These are phyloP conservation scores for Syngnathoides biaculeatus DNA, from an alignment of 2,113 vertebrate species.

Conservation along the genomic window DNA sequence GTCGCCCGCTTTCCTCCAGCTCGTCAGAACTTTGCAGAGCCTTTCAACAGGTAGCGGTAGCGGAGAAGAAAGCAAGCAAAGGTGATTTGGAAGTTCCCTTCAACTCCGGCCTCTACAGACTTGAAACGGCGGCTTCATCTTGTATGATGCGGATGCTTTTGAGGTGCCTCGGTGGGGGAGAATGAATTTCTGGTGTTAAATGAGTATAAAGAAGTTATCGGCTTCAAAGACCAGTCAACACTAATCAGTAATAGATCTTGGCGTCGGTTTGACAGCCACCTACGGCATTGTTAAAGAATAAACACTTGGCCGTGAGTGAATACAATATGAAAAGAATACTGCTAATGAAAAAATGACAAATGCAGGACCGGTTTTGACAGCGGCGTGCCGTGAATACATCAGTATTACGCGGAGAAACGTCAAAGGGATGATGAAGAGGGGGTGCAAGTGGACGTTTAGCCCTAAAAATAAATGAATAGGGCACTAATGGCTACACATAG, in stretches of 20 bases:
- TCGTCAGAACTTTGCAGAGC: constrained; percentile 11
- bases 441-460: constrained; percentile 11
- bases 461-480: constrained; percentile 13
- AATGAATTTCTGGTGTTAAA: constrained; percentile 14
- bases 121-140: constrained; percentile 8
- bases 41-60: constrained; percentile 22
- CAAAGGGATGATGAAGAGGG: not conserved
- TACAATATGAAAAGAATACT: constrained; percentile 22
- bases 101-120: constrained; percentile 36
- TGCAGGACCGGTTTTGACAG: constrained; percentile 18
- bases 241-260: not conserved
- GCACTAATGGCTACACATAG: not conserved
- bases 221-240: constrained; percentile 9
- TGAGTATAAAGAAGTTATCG: constrained; percentile 18
- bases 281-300: constrained; percentile 23
- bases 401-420: constrained; percentile 16
- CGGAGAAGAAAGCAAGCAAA: constrained; percentile 34
- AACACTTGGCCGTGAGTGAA: constrained; percentile 22
- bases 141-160: constrained; percentile 1
- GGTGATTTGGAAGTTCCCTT: constrained; percentile 39
- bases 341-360: constrained; percentile 42
- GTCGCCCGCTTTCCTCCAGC: not conserved
- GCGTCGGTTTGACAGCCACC: constrained; percentile 34
- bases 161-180: constrained; percentile 13
- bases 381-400: not conserved